These are phyloP conservation scores for Mythimna loreyi DNA, from an alignment of 2,888 invertebrate genomes.

Conservation along the genomic window DNA sequence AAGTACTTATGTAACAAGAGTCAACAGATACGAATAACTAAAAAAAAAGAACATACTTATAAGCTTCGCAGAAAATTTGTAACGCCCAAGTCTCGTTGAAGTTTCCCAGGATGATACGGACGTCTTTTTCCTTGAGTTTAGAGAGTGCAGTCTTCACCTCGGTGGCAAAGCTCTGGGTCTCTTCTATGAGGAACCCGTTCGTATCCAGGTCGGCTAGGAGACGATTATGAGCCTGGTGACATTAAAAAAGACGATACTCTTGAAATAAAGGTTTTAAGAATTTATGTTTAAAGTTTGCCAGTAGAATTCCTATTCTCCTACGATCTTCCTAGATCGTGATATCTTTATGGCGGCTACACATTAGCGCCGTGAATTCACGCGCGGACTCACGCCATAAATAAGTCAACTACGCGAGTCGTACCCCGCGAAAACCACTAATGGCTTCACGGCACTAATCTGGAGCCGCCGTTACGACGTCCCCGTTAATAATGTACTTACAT, in stretches of 20 bases:
- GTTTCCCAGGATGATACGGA: conserved; percentile 98
- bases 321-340: no score
- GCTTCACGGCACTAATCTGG: no score
- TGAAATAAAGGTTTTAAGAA: background rate
- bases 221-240: conserved; percentile 95
- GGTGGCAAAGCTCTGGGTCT: conserved; percentile 97
- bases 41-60: conserved; percentile 88
- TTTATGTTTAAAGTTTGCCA: background rate
- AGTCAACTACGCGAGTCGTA: no score
- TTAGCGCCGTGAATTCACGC: no score
- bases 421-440: no score
- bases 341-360: no score
- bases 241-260: no score
- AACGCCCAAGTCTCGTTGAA: conserved; percentile 98
- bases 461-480: no score
- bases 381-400: no score
- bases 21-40: background rate
- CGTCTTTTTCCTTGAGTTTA: conserved; percentile 97
- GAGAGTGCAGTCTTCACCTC: conserved; percentile 95
- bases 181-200: conserved; percentile 95
- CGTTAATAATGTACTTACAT: no score
- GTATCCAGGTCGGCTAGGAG: conserved; percentile 96
- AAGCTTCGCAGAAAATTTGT: conserved; percentile 96
- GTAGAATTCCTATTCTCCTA: no score
- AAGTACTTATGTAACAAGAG: no score